Evolutionary conservation across 2,113 vertebrate species (phyloP).

Genomic region (Danio rerio): DNA sequence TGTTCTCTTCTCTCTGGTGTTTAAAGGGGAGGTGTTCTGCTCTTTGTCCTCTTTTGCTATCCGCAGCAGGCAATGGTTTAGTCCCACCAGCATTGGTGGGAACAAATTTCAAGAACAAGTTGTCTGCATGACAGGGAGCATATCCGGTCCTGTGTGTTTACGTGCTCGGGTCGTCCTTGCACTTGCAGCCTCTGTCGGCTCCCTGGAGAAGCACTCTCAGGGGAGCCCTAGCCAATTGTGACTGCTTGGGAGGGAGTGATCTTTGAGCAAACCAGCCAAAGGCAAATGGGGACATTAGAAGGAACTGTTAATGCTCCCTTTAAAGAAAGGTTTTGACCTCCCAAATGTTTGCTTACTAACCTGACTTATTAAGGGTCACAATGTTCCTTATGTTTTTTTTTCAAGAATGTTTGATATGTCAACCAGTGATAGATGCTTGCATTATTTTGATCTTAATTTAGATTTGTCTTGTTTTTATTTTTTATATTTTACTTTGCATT

Average conservation of each 20-base stretch:
- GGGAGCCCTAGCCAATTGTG: neutral
- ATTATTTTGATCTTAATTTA: too few relatives aligned
- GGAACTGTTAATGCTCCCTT: neutral
- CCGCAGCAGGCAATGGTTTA: neutral
- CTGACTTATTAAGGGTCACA: neutral
- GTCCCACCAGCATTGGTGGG: neutral
- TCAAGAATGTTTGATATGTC: neutral
- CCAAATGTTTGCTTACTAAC: neutral
- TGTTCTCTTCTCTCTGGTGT: slow-evolving; percentile 44
- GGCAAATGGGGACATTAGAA: neutral
- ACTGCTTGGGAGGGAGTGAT: neutral
- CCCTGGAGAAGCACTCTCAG: neutral
- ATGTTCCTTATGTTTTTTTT: neutral
- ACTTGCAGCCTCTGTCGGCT: neutral
- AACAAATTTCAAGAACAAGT: slow-evolving; percentile 23
- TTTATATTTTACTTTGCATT: too few relatives aligned
- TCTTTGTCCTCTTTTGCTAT: slow-evolving; percentile 53
- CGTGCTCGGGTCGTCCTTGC: neutral
- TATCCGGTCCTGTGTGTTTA: slow-evolving; percentile 3
- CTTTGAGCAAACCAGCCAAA: neutral
- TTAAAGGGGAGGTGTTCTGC: slow-evolving; percentile 55
- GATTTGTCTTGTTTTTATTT: too few relatives aligned
- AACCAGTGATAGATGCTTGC: neutral
- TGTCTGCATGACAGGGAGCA: slow-evolving; percentile 22
- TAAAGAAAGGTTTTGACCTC: neutral